Evolutionary conservation across 2,113 vertebrate species (phyloP), one percentile per base, ranked within the genome.

Genomic region (Azemiops feae): DNA sequence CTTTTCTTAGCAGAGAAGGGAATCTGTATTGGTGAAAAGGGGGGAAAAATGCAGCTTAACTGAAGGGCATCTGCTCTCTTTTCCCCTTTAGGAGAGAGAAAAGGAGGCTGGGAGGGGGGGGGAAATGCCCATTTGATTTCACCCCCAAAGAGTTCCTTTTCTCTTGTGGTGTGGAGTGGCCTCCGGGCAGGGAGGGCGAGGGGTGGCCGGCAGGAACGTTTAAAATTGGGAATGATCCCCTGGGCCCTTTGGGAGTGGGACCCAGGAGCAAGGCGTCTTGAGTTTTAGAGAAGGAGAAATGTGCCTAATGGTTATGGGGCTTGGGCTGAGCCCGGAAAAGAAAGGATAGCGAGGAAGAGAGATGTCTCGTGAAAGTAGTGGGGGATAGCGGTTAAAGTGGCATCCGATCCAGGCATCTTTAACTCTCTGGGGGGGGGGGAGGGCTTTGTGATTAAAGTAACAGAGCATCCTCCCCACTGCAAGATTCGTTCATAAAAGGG

Each of bases 341-440:
- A 30, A 52, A 43, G 45, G 27, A n/a, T 69, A 58, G 5, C 12
- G 47, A 27, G 52, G 47, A 20, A 30, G 3, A 30, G 3, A 39
- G 52, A n/a, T n/a, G 85, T 12, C 30, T 87, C 5, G 11, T 30
- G 81, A 60, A 58, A 55, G 91, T 10, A 55, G 92, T 55, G 27
- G 64, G 2, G 22, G 3, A 14, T 14, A 47, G 52, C 89, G 87
- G 92, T 92, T 34, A 54, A 20, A 54, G 91, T 3, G 43, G 54
- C 53, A 57, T 57, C 11, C 47, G 54, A n/a, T n/a, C 25, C 39
- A 55, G 6, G 87, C 47, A 27, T 58, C 45, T 86, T 52, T 23
- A 30, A 30, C 3, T 22, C 30, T 25, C 20, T 0, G 9, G 1
- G 1, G 34, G 14, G 34, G 50, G 9, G 1, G 1, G 34, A 8